phyloP scores from a whole-genome alignment of 2,888 invertebrate genomes.

The Myopa testacea region DNA sequence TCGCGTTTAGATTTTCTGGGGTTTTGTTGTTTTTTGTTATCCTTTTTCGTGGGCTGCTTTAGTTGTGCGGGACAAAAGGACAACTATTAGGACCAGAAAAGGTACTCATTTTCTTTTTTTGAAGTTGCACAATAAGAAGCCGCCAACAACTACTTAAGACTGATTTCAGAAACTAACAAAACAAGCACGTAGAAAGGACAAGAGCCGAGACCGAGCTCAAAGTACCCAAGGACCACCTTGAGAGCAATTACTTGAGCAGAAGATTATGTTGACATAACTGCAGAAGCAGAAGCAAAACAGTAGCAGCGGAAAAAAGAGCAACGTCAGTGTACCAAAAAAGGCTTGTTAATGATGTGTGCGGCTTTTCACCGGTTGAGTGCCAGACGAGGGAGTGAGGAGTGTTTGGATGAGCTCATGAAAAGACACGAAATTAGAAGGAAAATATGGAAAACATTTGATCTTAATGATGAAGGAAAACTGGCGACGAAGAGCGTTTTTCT shows the following conservation, averaged over 20 bases:
- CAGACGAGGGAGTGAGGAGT: neutral
- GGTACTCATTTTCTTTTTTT: slow-evolving; percentile 40
- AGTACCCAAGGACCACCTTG: slow-evolving; percentile 55
- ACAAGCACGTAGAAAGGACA: slow-evolving; percentile 27
- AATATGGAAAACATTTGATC: too few species aligned
- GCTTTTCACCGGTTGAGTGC: neutral
- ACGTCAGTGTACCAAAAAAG: neutral
- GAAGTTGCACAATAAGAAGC: slow-evolving; percentile 57
- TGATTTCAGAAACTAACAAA: neutral
- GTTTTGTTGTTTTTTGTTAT: neutral
- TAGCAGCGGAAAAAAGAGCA: slow-evolving; percentile 11
- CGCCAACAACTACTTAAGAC: slow-evolving; percentile 42
- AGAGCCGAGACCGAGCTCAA: neutral
- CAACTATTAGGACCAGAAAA: slow-evolving; percentile 39
- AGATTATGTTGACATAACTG: slow-evolving; percentile 36
- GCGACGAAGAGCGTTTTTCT: too few species aligned
- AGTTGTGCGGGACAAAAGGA: slow-evolving; percentile 46
- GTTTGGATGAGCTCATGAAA: neutral
- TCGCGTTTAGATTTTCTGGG: slow-evolving; percentile 32
- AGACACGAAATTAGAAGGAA: neutral
- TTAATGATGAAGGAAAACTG: too few species aligned
- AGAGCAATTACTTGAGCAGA: slow-evolving; percentile 41
- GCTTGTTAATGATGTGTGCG: neutral
- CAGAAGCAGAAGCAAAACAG: neutral
- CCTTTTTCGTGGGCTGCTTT: slow-evolving; percentile 40